Evolutionary conservation across 2,797 vertebrate genomes (phyloP).

Genomic region (Ceryle rudis): DNA sequence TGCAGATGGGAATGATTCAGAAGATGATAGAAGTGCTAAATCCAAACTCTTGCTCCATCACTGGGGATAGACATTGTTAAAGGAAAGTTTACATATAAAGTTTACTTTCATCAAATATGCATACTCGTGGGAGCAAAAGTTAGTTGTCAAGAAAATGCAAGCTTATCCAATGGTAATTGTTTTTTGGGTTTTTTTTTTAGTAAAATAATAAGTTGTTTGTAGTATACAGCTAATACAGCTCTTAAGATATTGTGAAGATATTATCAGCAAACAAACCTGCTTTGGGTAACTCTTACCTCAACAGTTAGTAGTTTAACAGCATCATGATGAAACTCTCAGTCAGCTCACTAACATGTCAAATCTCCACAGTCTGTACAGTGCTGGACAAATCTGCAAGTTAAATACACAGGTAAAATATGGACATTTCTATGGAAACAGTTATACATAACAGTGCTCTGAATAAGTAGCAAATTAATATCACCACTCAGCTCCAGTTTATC

Average conservation of each 20-base stretch:
- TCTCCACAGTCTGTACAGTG: background rate
- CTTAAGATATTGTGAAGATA: background rate
- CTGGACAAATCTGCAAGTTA: background rate
- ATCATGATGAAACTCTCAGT: background rate
- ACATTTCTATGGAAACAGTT: background rate
- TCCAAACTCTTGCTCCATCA: slow-evolving; percentile 30
- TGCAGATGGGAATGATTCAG: slow-evolving; percentile 64
- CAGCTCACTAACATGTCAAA: background rate
- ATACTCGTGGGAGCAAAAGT: slow-evolving; percentile 1
- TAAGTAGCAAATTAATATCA: background rate
- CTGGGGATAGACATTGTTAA: slow-evolving; percentile 22
- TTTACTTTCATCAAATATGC: slow-evolving; percentile 42
- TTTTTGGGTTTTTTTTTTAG: background rate
- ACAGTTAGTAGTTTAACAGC: background rate
- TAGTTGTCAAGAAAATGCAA: background rate
- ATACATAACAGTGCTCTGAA: background rate
- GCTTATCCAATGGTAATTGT: background rate
- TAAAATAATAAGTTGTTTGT: background rate
- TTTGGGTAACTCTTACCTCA: background rate
- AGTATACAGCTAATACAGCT: background rate
- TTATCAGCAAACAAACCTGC: background rate
- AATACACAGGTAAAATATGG: background rate
- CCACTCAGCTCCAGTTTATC: background rate
- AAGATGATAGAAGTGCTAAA: slow-evolving; percentile 56
- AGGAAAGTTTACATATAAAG: slow-evolving; percentile 27